A percentile compares a stretch with the other conserved stretches of the same genome.
Conservation (phyloP, 2,113 vertebrate species). For the Aythya baeri region DNA sequence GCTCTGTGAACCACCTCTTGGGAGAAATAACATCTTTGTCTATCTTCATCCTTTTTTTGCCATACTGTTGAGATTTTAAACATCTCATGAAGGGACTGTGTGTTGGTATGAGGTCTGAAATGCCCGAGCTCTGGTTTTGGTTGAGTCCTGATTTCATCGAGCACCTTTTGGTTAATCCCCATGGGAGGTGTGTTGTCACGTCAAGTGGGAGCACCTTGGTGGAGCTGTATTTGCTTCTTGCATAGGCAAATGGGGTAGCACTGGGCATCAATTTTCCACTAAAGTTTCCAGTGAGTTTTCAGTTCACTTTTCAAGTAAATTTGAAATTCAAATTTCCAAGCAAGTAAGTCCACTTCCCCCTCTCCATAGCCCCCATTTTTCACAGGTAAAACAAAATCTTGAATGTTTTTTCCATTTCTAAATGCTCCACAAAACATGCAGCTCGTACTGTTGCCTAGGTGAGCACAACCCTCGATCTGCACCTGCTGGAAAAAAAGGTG, state of each 20-base stretch:
- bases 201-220: neutral
- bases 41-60: neutral
- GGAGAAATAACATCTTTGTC: neutral
- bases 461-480: neutral
- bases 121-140: neutral
- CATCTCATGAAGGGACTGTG: neutral
- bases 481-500: neutral
- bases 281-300: neutral
- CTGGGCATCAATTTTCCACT: neutral
- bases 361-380: neutral
- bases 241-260: accelerated
- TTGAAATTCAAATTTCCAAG: neutral
- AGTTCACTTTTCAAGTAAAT: neutral
- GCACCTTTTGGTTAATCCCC: neutral
- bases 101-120: neutral
- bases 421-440: neutral
- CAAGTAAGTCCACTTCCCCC: neutral
- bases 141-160: neutral
- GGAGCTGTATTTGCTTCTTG: neutral
- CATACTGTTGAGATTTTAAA: neutral
- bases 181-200: neutral
- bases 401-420: neutral
- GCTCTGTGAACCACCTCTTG: neutral
- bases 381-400: neutral
- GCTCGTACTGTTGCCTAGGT: accelerated